Conservation (phyloP, 2,113 vertebrate species). For the Tonatia bakeri region DNA sequence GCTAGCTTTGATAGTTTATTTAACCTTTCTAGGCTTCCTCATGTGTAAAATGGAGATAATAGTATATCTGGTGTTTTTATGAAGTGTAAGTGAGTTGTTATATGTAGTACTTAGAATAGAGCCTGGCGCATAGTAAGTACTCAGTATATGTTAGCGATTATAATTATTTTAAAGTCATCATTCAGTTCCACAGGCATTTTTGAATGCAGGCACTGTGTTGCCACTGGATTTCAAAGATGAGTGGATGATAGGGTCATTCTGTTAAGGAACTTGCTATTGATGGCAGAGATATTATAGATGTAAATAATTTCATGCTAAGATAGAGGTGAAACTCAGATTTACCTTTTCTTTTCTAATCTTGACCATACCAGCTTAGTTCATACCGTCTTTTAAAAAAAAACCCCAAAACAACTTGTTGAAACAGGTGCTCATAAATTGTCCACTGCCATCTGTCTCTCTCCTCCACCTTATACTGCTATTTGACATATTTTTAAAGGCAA, state of each 20-base stretch:
- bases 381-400: background rate
- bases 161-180: background rate
- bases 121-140: background rate
- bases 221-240: slow-evolving; percentile 33
- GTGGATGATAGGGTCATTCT: background rate
- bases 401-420: background rate
- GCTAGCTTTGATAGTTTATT: background rate
- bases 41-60: background rate
- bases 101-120: background rate
- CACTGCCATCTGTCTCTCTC: background rate
- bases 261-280: background rate
- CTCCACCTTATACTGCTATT: background rate
- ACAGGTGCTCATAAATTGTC: slow-evolving; percentile 32
- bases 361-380: background rate
- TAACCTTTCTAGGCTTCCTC: background rate
- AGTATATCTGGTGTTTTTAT: background rate
- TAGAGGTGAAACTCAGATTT: slow-evolving; percentile 34
- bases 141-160: slow-evolving; percentile 21
- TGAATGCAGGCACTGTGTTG: background rate
- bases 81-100: slow-evolving; percentile 19
- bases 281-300: background rate
- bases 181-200: slow-evolving; percentile 25
- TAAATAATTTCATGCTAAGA: slow-evolving; percentile 24
- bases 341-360: background rate
- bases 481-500: slow-evolving; percentile 16